Evolutionary conservation across 1,140 invertebrate species (phyloP).

Genomic region (Drosophila bocki): DNA sequence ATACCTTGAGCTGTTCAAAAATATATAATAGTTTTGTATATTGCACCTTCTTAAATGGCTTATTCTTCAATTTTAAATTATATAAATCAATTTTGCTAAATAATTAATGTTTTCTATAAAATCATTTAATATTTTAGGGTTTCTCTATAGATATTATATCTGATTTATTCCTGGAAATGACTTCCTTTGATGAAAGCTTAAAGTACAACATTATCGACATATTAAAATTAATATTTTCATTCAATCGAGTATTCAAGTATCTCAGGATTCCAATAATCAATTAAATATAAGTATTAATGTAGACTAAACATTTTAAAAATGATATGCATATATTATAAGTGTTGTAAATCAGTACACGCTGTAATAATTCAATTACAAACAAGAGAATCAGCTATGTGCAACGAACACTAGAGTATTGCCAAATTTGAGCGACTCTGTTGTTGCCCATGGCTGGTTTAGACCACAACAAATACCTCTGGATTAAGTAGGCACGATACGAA

Average conservation of each 20-base stretch:
- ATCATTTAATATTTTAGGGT: not conserved
- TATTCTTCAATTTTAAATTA: not conserved
- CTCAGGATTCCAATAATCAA: not conserved
- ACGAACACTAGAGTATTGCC: slow-evolving; percentile 4
- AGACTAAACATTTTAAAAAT: not conserved
- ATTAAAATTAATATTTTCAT: too few relatives aligned
- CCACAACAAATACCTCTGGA: slow-evolving; percentile 9
- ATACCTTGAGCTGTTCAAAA: not conserved
- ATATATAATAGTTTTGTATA: not conserved
- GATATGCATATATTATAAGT: not conserved
- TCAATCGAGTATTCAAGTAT: too few relatives aligned
- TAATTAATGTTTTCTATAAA: not conserved
- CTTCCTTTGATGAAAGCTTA: not conserved
- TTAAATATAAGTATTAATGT: not conserved
- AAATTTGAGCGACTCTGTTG: slow-evolving; percentile 14
- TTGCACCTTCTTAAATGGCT: not conserved
- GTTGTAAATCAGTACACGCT: not conserved
- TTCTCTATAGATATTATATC: not conserved
- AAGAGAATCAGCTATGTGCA: slow-evolving; percentile 3
- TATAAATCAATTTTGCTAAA: not conserved
- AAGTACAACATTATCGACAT: not conserved
- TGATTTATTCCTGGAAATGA: not conserved
- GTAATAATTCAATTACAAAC: not conserved
- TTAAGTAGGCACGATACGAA: slow-evolving; percentile 11
- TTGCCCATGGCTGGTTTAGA: slow-evolving; percentile 12